Conservation (phyloP, 2,888 invertebrate genomes). For the Molorchus minor region DNA sequence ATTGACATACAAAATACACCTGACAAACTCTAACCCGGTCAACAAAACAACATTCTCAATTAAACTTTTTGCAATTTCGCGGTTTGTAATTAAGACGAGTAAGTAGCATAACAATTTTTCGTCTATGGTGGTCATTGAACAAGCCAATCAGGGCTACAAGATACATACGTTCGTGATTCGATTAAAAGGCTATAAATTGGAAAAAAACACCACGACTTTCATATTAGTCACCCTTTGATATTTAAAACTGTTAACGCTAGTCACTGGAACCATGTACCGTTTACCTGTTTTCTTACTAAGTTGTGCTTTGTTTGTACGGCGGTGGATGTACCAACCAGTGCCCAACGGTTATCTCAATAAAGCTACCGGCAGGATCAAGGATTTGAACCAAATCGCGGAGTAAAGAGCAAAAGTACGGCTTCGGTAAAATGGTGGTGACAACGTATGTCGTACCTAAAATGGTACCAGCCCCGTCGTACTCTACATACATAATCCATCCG, state of each 20-base stretch:
- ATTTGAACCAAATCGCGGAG: neutral
- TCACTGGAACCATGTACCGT: neutral
- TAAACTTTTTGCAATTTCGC: conserved; percentile 13
- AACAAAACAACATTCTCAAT: conserved; percentile 12
- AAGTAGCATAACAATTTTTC: conserved; percentile 13
- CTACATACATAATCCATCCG: conserved; percentile 2
- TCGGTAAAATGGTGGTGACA: neutral
- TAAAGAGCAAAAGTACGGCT: conserved; percentile 10
- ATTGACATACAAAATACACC: conserved; percentile 18
- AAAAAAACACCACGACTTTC: neutral
- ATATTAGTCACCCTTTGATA: neutral
- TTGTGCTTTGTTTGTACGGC: neutral
- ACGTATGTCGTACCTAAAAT: conserved; percentile 3
- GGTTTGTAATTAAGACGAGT: conserved; percentile 10
- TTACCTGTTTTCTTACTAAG: neutral
- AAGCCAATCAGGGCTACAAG: neutral
- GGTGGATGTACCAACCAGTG: no score
- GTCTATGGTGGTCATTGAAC: conserved; percentile 1
- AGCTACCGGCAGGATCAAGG: no score
- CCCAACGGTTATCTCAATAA: no score
- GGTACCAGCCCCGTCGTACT: neutral
- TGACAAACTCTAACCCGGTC: conserved; percentile 1
- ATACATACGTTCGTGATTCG: conserved; percentile 9
- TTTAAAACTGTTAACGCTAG: neutral
- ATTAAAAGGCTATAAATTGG: conserved; percentile 24